Conservation (phyloP, 2,797 vertebrate species). For the Coilia nasus region DNA sequence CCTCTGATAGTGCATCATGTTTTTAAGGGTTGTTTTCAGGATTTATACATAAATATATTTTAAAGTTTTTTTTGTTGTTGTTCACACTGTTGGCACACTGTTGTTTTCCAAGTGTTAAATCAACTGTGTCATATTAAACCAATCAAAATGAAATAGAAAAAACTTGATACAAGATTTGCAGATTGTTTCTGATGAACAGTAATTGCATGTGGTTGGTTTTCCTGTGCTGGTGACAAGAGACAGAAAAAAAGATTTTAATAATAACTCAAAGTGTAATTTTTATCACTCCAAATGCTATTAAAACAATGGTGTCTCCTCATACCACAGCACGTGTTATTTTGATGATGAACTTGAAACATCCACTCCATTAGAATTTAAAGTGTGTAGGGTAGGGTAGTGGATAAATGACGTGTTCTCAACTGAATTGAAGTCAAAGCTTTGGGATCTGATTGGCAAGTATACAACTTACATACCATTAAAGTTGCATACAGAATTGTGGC, state of each 20-base stretch:
- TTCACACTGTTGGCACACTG: slow-evolving; percentile 57
- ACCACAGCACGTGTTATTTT: slow-evolving; percentile 20
- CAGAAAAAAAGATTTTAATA: slow-evolving; percentile 76
- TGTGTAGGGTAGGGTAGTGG: background rate
- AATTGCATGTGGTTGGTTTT: slow-evolving; percentile 80
- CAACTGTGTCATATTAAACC: slow-evolving; percentile 58
- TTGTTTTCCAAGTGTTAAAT: slow-evolving; percentile 70
- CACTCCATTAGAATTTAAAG: background rate
- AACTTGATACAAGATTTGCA: slow-evolving; percentile 65
- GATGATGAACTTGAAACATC: background rate
- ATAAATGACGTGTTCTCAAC: background rate
- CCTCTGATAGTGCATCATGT: slow-evolving; percentile 71
- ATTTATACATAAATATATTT: slow-evolving; percentile 76
- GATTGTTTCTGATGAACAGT: slow-evolving; percentile 67
- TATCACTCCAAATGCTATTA: slow-evolving; percentile 91
- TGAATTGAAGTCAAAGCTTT: no score
- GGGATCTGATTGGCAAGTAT: no score
- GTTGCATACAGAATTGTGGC: no score
- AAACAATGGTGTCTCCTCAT: slow-evolving; percentile 81
- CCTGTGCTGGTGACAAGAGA: slow-evolving; percentile 74
- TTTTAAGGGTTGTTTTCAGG: slow-evolving; percentile 72
- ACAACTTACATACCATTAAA: no score
- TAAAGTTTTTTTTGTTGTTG: slow-evolving; percentile 64
- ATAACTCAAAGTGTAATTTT: slow-evolving; percentile 85
- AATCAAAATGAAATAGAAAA: slow-evolving; percentile 56